Conservation (phyloP, 2,113 vertebrate genomes). For the Cynoglossus semilaevis region DNA sequence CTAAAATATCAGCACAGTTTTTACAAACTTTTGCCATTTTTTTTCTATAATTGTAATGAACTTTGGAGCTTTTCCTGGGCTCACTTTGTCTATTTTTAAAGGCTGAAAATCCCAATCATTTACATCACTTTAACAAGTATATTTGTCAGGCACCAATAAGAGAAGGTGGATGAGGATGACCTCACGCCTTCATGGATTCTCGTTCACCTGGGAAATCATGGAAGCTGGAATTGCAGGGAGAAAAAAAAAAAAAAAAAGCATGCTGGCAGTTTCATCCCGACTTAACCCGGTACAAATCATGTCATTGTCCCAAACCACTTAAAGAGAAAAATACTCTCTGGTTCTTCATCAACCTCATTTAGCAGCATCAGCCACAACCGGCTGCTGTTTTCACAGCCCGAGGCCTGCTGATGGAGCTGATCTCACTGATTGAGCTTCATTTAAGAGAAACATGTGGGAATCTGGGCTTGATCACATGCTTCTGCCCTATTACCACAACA, state of each 20-base stretch:
- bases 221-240: conserved; percentile 26
- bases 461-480: conserved; percentile 23
- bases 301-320: conserved; percentile 39
- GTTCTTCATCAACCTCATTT: conserved; percentile 39
- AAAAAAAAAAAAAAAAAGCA: neutral
- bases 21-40: too few relatives aligned
- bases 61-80: too few relatives aligned
- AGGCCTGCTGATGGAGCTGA: conserved; percentile 44
- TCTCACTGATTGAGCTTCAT: conserved; percentile 38
- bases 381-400: conserved; percentile 35
- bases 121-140: neutral
- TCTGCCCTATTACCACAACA: conserved; percentile 38
- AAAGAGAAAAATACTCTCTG: conserved; percentile 38
- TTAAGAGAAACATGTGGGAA: conserved; percentile 44
- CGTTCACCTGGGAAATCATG: conserved; percentile 50
- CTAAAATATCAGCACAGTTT: too few relatives aligned
- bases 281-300: conserved; percentile 42
- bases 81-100: too few relatives aligned
- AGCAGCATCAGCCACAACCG: conserved; percentile 32
- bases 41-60: too few relatives aligned
- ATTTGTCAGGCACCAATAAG: conserved; percentile 10
- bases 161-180: conserved; percentile 1
- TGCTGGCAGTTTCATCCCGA: conserved; percentile 39
- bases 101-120: too few relatives aligned
- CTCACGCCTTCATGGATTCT: conserved; percentile 5